phyloP scores from a whole-genome alignment of 1,140 invertebrate species.

The Megalopta genalis region DNA sequence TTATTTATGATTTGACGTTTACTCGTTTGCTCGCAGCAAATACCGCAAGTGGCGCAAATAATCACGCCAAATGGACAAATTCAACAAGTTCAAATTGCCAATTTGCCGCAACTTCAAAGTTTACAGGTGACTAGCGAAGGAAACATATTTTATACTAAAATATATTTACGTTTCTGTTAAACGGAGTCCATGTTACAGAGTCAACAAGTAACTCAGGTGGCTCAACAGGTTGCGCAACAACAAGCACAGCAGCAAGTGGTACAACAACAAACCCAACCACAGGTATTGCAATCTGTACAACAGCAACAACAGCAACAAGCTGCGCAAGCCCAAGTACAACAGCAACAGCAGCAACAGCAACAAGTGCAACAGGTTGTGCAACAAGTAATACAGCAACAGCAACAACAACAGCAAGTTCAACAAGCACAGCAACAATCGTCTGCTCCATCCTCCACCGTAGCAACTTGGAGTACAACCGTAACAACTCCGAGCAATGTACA shows the following conservation, averaged over 20 bases:
- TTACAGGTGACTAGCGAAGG: slow-evolving; percentile 68
- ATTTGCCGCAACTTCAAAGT: slow-evolving; percentile 82
- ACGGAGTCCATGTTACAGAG: slow-evolving; percentile 40
- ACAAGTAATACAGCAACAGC: slow-evolving; percentile 71
- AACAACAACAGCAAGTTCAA: slow-evolving; percentile 79
- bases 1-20: background rate
- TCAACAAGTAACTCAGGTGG: slow-evolving; percentile 69
- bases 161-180: background rate
- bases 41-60: slow-evolving; percentile 89
- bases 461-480: slow-evolving; percentile 76
- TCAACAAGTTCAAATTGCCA: slow-evolving; percentile 90
- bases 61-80: slow-evolving; percentile 93
- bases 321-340: slow-evolving; percentile 73
- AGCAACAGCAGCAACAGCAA: slow-evolving; percentile 71
- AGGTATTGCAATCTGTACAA: slow-evolving; percentile 68
- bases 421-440: slow-evolving; percentile 78
- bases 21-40: slow-evolving; percentile 69
- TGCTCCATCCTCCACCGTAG: slow-evolving; percentile 73
- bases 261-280: slow-evolving; percentile 76
- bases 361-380: slow-evolving; percentile 76
- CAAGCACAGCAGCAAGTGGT: slow-evolving; percentile 72
- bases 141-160: background rate
- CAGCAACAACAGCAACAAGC: slow-evolving; percentile 75
- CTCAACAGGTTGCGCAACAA: slow-evolving; percentile 77
- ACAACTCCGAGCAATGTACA: slow-evolving; percentile 76